A percentile compares a stretch with the other conserved stretches of the same genome.
Conservation (phyloP, 2,113 vertebrate species). For the Orientallactaga bullata region DNA sequence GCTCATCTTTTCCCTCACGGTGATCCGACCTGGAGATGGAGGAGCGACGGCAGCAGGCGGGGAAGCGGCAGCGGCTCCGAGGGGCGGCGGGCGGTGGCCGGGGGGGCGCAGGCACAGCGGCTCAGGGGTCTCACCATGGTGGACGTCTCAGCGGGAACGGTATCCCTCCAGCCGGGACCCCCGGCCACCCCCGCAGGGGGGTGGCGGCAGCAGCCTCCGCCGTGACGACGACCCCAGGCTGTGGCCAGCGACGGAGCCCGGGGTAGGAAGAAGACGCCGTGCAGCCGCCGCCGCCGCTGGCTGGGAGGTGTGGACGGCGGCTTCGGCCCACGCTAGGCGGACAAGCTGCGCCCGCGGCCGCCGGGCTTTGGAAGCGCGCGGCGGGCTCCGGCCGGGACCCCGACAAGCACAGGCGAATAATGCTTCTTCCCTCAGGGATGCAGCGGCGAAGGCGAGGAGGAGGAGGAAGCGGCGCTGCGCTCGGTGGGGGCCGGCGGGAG, state of each 20-base stretch:
- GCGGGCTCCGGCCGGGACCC: too few species aligned
- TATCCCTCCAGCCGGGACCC: conserved; percentile 80
- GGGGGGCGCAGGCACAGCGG: conserved; percentile 88
- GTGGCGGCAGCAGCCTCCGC: conserved; percentile 33
- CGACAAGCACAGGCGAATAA: conserved; percentile 7
- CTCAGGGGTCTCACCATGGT: conserved; percentile 89
- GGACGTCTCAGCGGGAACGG: conserved; percentile 80
- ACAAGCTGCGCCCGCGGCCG: too few species aligned
- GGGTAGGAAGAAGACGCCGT: neutral
- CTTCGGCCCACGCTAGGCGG: neutral
- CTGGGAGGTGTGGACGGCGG: neutral
- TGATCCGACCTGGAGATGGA: conserved; percentile 91
- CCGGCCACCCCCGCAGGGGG: conserved; percentile 59
- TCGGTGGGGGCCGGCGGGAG: conserved; percentile 76
- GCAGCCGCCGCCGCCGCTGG: neutral
- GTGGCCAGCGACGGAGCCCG: neutral
- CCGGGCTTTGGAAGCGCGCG: too few species aligned
- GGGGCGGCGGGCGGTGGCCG: conserved; percentile 85
- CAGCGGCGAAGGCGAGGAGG: too few species aligned
- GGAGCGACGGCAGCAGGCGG: conserved; percentile 92
- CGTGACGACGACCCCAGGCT: conserved; percentile 79
- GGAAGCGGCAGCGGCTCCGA: conserved; percentile 87
- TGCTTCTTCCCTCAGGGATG: too few species aligned
- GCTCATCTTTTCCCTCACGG: conserved; percentile 99
- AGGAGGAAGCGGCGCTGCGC: conserved; percentile 68